Evolutionary conservation across 2,113 vertebrate genomes (phyloP).

Genomic region (Pseudopodoces humilis): DNA sequence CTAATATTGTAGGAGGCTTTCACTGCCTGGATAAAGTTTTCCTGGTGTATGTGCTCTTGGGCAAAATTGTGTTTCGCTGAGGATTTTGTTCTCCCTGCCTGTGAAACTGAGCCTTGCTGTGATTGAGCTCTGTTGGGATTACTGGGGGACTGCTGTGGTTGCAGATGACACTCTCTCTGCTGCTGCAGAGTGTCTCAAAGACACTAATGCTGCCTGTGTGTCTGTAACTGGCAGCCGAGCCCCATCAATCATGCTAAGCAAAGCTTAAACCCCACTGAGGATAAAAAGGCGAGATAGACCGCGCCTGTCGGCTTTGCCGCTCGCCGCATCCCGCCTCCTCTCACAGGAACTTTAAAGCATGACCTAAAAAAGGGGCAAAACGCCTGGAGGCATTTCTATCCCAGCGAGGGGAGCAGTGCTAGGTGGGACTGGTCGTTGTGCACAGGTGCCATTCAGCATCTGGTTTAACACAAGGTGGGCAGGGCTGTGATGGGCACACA

Average conservation of each 20-base stretch:
- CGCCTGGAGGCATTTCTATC: background rate
- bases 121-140: background rate
- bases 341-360: background rate
- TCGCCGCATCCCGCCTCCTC: background rate
- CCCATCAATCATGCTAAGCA: conserved; percentile 33
- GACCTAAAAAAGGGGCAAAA: background rate
- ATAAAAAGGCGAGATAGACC: background rate
- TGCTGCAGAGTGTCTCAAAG: conserved; percentile 1
- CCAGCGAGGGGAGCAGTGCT: background rate
- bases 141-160: background rate
- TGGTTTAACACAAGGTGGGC: background rate
- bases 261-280: background rate
- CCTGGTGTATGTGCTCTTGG: background rate
- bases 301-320: background rate
- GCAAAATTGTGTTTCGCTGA: background rate
- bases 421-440: background rate
- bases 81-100: background rate
- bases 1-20: background rate
- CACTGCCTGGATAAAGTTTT: background rate
- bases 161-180: background rate
- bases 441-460: background rate
- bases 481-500: accelerated
- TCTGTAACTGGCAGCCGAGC: background rate
- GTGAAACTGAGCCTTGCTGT: background rate
- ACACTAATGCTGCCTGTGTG: background rate